Base-by-base conservation (phyloP, 2,113 vertebrate species). In the Oostethus manadensis region DNA sequence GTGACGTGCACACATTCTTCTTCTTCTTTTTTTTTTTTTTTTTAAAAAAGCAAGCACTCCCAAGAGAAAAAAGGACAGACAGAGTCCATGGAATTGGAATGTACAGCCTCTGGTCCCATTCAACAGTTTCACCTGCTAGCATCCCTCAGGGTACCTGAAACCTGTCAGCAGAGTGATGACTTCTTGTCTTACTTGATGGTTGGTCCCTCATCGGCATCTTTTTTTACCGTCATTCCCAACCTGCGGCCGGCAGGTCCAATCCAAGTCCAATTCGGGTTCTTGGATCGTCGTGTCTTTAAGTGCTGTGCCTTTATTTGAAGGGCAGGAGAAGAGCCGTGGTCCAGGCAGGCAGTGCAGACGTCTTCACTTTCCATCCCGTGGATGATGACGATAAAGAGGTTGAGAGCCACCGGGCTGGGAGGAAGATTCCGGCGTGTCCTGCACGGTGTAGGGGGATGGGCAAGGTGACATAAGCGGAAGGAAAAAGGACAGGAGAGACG, bases 401-500 rank as follows among this genome's bases (percentile, higher is more conserved):
- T 43, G n/a, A 23, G 46, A 65, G 47, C 65, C 67, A 40, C 54
- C 17, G 23, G 50, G 45, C 66, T 48, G 18, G 58, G 64, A 66
- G 75, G 71, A 68, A 76, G 60, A 76, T 55, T 47, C 76, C 1
- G 26, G 55, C 21, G 68, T 48, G 62, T 63, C 66, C 66, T 20
- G 22, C 44, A 3, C 62, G 3, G 49, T 50, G 13, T 14, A 33
- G 29, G 29, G 5, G 26, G 26, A 6, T 6, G 71, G 51, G 13
- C 10, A 26, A 17, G 16, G 14, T 35, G 29, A 51, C 23, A n/a
- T n/a, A 51, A 9, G 64, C 26, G 6, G 65, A 49, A 76, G 20
- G 17, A 60, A 40, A 78, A 73, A 82, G 68, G 68, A 70, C 55
- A 61, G 76, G 79, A 79, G 62, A 72, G 59, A 66, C 62, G 9